phyloP scores from a whole-genome alignment of 2,113 vertebrate species.

The Rhadina sibilatrix region DNA sequence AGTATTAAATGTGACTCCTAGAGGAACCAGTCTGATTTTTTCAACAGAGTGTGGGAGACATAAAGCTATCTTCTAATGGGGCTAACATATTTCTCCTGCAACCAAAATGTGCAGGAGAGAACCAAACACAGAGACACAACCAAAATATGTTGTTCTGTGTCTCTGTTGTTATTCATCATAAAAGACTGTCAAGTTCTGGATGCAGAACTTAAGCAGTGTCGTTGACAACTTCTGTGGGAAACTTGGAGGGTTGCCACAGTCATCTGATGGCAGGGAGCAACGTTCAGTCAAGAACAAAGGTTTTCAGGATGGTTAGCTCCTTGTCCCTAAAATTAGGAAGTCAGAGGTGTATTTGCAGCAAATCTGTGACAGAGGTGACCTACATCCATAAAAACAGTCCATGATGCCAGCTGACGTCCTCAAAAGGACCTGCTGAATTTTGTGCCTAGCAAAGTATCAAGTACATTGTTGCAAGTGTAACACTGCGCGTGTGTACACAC shows the following conservation, averaged over 20 bases:
- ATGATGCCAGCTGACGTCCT: background rate
- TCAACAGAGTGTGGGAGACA: background rate
- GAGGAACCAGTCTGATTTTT: background rate
- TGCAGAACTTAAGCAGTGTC: background rate
- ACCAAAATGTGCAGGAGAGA: background rate
- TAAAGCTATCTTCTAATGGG: background rate
- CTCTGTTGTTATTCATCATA: background rate
- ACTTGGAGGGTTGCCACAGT: background rate
- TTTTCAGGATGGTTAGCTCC: background rate
- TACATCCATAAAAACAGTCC: background rate
- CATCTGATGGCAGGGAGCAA: background rate
- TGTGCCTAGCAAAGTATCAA: background rate
- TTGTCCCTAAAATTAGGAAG: background rate
- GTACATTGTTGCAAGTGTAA: background rate
- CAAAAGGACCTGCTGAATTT: background rate
- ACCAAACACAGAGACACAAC: no score
- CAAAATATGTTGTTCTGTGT: background rate
- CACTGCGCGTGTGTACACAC: rapidly evolving
- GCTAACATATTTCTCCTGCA: background rate
- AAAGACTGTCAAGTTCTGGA: background rate
- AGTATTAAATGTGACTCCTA: background rate
- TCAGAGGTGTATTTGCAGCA: background rate
- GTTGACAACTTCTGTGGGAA: background rate
- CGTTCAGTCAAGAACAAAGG: background rate
- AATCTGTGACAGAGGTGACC: background rate